A percentile compares a stretch with the other conserved stretches of the same genome.
Conservation (phyloP, 2,113 vertebrate species). For the Phoenicopterus ruber region DNA sequence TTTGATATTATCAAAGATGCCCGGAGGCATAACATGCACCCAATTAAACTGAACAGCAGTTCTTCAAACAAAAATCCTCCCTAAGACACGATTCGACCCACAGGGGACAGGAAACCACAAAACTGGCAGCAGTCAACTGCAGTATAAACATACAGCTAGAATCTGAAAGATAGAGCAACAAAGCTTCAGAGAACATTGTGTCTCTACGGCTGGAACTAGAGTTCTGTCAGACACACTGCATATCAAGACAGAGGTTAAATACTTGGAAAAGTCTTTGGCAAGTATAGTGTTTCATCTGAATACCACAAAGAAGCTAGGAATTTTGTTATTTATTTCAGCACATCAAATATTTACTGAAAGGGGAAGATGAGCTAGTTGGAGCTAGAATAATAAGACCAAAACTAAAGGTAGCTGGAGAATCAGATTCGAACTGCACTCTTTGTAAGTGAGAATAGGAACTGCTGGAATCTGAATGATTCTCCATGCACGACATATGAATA, state of each 20-base stretch:
- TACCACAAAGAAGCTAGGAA: neutral
- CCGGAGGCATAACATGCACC: neutral
- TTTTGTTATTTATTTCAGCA: neutral
- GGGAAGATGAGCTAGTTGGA: neutral
- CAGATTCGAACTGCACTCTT: neutral
- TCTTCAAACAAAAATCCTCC: neutral
- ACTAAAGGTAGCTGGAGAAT: neutral
- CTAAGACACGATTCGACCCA: neutral
- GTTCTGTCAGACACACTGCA: neutral
- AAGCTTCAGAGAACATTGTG: conserved; percentile 19
- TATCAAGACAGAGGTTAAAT: neutral
- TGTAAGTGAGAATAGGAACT: neutral
- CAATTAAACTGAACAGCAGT: neutral
- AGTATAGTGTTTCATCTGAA: neutral
- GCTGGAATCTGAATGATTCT: neutral
- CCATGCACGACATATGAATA: neutral
- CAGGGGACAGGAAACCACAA: neutral
- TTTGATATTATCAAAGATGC: neutral
- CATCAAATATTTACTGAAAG: neutral
- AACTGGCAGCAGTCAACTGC: neutral
- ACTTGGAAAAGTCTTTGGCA: neutral
- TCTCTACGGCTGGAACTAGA: neutral
- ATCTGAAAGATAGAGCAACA: neutral
- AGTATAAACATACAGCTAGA: neutral
- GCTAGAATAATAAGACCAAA: neutral